phyloP scores from a whole-genome alignment of 2,113 vertebrate species.

The Chionis minor region DNA sequence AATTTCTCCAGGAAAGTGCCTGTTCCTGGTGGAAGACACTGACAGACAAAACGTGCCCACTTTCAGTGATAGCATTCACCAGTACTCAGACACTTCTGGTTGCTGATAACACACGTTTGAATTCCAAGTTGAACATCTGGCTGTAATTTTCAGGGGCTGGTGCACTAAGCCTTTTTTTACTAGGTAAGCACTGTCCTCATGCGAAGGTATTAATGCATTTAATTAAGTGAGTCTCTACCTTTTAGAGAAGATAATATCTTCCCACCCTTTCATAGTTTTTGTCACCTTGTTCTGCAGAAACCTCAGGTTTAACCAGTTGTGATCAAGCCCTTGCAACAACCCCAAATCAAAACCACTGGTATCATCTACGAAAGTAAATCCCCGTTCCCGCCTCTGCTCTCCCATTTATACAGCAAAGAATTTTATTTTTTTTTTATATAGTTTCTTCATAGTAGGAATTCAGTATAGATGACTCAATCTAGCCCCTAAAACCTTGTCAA shows the following conservation, averaged over 20 bases:
- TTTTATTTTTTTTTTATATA: neutral
- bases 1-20: neutral
- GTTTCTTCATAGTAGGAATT: neutral
- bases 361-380: neutral
- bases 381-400: rapidly evolving
- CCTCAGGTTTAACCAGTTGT: neutral
- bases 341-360: neutral
- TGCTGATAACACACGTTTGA: neutral
- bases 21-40: neutral
- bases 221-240: neutral
- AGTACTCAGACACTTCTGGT: neutral
- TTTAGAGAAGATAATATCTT: neutral
- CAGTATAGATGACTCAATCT: rapidly evolving
- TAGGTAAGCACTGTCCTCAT: neutral
- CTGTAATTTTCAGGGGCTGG: neutral
- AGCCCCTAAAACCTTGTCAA: neutral
- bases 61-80: neutral
- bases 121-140: slow-evolving; percentile 5
- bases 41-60: neutral
- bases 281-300: neutral
- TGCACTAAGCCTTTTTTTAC: neutral
- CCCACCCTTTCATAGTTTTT: neutral
- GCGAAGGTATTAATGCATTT: neutral
- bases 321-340: neutral
- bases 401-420: neutral